Evolutionary conservation across 2,113 vertebrate genomes (phyloP).

Genomic region (Elephas maximus): DNA sequence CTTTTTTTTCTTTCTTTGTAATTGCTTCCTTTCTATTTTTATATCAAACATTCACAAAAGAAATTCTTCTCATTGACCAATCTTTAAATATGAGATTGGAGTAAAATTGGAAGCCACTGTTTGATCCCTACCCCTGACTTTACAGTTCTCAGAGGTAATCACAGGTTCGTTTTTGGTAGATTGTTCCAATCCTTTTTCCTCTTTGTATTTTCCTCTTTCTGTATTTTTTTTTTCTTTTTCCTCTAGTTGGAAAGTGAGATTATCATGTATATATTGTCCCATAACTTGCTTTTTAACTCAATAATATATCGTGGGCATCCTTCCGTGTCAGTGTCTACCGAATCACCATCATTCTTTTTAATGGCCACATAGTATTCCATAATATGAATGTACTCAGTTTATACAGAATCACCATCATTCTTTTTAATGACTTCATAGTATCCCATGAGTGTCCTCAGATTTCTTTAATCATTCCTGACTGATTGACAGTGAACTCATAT

Average conservation of each 20-base stretch:
- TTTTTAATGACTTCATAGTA: too few relatives aligned
- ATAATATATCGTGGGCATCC: background rate
- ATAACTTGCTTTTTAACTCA: background rate
- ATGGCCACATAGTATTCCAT: background rate
- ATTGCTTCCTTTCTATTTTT: background rate
- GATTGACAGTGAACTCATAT: background rate
- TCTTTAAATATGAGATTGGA: background rate
- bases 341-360: background rate
- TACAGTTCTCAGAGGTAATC: background rate
- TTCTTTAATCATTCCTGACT: background rate
- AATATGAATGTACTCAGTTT: background rate
- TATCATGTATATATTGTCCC: background rate
- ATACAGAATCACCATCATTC: too few relatives aligned
- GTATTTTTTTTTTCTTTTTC: background rate
- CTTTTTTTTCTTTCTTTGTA: background rate
- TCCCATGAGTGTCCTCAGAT: background rate
- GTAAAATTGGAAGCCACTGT: background rate
- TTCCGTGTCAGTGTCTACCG: background rate
- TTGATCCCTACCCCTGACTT: background rate
- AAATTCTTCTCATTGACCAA: background rate
- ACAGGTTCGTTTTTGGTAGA: background rate
- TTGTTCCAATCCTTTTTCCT: background rate
- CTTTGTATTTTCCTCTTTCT: background rate
- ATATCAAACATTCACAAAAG: constrained; percentile 32
- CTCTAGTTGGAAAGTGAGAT: background rate